Evolutionary conservation across 2,113 vertebrate genomes (phyloP), one percentile per base, ranked within the genome.

Genomic region (Salvelinus alpinus): DNA sequence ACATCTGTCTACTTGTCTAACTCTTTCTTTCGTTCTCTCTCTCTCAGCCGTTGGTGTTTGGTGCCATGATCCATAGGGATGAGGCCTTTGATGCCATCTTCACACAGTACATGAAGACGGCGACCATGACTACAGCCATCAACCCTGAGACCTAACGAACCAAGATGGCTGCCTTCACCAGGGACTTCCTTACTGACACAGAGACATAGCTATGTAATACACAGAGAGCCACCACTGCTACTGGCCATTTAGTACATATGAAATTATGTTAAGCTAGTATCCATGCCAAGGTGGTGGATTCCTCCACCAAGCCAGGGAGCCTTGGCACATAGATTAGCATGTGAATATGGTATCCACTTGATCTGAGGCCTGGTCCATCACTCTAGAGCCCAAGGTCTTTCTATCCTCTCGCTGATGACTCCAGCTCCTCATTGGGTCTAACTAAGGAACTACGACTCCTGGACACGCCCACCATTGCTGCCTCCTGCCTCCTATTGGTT

Each of bases 61-160:
- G 98, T 16, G 97, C 97, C 84, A 99, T 99, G 98, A 94, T 96
- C 80, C 97, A 99, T 87, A 89, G 97, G 80, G 98, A 99, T n/a
- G 97, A 99, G 91, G 98, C 97, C 71, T 99, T 97, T 66, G 96
- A 99, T 77, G 93, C 96, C 76, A 99, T 99, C 84, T 91, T 92
- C 87, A 91, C 24, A 80, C 97, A 98, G 82, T 96, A 97, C 51
- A 47, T 82, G 78, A 97, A 96, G 88, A 94, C 95, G 75, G 86
- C 91, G 0, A 62, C 78, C 72, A 29, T 25, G 64, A 70, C 81
- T 3, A 84, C 93, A 64, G 89, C 93, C 2, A 81, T 91, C 71
- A 92, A 73, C 88, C 90, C 78, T 3, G 95, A 96, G 81, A 93
- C 93, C 75, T 96, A 96, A 91, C 31, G 18, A 64, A 62, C n/a